Evolutionary conservation across 2,888 invertebrate species (phyloP), one percentile per base, ranked within the genome.

Genomic region (Notocelia uddmanniana): DNA sequence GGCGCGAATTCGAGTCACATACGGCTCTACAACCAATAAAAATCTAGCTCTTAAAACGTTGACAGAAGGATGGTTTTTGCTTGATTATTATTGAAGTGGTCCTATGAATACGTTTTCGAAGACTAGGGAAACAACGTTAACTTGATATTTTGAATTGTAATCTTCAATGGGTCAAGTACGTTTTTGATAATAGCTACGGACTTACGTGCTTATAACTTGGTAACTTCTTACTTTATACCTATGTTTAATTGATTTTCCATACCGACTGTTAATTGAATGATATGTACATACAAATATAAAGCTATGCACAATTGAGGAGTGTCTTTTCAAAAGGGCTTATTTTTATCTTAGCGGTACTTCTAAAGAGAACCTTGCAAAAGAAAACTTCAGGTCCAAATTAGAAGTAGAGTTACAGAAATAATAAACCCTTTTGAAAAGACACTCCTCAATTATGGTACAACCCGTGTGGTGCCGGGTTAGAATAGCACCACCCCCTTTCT

Each of bases 1-100:
- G 63, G 21, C 52, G 52, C 64, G 23, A 52, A 64, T 64, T 64
- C 64, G 1, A 52, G 10, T 64, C 64, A 64, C 64, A 64, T 52
- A 21, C 48, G 1, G 2, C 6, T 48, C 26, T 18, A 48, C 23
- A 13, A 21, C 2, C 1, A 41, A 8, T 6, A 18, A 13, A 59
- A 3, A 9, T 21, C 5, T 8, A 45, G 9, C 2, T 11, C 26
- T 62, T 48, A 18, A 62, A 5, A 2, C n/a, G 0, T 45, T 41
- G 15, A n/a, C 3, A 15, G 1, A 41, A 60, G n/a, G 10, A 18
- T 31, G 18, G 11, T 31, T 62, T 23, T 62, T 23, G 57, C 57
- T 34, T 57, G 34, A 34, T 11, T 34, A 8, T 52, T 0, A 19
- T 50, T 50, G 19, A 11, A 19, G 50, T 50, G 19, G 19, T 19